Conservation (phyloP, 2,113 vertebrate genomes). For the Neotragus pygmaeus region DNA sequence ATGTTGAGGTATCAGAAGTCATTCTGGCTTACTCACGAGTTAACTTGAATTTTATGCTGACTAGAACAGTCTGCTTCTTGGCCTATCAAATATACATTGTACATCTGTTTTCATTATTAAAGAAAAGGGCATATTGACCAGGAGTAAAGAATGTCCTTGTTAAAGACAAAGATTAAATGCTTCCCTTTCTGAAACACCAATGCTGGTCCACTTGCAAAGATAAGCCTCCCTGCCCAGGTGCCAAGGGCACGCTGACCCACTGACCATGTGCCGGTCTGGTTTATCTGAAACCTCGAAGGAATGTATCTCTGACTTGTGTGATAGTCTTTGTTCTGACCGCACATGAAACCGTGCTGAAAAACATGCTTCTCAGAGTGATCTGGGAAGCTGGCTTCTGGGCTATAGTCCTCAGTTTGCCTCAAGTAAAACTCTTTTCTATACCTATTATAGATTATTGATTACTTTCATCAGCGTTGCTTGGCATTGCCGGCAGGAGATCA, state of each 20-base stretch:
- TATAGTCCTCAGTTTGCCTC: not conserved
- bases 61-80: not conserved
- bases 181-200: not conserved
- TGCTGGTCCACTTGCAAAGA: not conserved
- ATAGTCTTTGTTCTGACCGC: not conserved
- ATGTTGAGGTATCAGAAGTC: not conserved
- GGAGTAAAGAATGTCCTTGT: not conserved
- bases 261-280: accelerated
- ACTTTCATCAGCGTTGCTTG: not conserved
- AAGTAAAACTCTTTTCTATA: not conserved
- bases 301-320: not conserved
- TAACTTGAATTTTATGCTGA: not conserved
- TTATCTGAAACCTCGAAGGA: not conserved
- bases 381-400: not conserved
- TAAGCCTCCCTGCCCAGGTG: not conserved
- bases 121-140: not conserved
- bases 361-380: not conserved
- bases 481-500: not conserved
- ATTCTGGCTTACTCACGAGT: not conserved
- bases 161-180: not conserved
- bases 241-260: not conserved
- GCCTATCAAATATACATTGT: not conserved
- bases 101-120: not conserved
- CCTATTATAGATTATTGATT: not conserved
- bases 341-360: not conserved